phyloP scores from a whole-genome alignment of 2,888 invertebrate genomes.

The Troides aeacus region DNA sequence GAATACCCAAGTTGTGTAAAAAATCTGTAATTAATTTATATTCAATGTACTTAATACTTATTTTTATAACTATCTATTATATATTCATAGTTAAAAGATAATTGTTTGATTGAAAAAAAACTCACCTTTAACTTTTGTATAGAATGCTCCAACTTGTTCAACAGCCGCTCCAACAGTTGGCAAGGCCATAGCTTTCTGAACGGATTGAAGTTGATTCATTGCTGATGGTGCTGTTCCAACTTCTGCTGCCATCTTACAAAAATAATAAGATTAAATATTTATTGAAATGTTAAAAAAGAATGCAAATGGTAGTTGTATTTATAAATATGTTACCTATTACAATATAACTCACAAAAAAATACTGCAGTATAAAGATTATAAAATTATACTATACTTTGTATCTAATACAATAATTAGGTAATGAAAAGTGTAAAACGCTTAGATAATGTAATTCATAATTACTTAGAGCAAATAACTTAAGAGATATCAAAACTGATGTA shows the following conservation, averaged over 20 bases:
- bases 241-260: slow-evolving; percentile 67
- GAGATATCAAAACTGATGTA: no score
- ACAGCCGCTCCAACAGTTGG: slow-evolving; percentile 79
- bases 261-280: neutral
- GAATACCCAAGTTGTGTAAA: no score
- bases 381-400: neutral
- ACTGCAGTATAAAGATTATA: neutral
- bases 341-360: neutral
- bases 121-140: slow-evolving; percentile 75
- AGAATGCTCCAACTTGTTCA: slow-evolving; percentile 78
- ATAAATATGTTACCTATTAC: neutral
- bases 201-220: slow-evolving; percentile 68
- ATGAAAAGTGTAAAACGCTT: no score
- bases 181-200: slow-evolving; percentile 77
- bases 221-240: slow-evolving; percentile 52
- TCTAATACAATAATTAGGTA: no score
- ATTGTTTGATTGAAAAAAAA: neutral
- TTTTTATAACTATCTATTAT: no score
- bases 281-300: neutral
- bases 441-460: no score
- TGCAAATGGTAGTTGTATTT: neutral
- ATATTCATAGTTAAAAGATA: no score
- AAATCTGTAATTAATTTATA: no score
- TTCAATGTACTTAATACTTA: no score
- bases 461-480: no score